Base-by-base conservation (phyloP, 2,888 invertebrate genomes). In the Anticlea derivata region DNA sequence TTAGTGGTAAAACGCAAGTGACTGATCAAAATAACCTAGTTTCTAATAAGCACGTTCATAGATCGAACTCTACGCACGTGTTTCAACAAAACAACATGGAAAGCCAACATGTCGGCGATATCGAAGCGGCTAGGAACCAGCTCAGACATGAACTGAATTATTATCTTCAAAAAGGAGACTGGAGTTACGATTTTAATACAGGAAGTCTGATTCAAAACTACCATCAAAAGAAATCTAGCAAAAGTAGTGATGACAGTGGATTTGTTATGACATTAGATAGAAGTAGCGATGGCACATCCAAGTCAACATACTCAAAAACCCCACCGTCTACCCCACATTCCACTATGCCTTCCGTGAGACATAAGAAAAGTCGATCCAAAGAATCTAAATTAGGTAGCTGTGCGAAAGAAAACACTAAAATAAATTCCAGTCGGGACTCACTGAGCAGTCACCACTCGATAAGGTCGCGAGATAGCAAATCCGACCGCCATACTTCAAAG, bases 61-160 rank as follows among this genome's bases (percentile, higher is more conserved):
- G 93, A 63, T 93, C 93, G 59, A 93, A 90, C 69, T 93, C 93
- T 55, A 93, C 93, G 7, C 93, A 93, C 68, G 89, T 91, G 24
- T 86, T 93, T 65, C 87, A 89, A 63, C 88, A 91, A 80, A 85
- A 79, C 67, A 85, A 80, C 65, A 65, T 79, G 45, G 89, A 87
- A 58, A 82, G 73, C 61, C 78, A 78, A 61, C 78, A 84, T 57
- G 83, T 82, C 44, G 48, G 53, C 10, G 89, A 90, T 55, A 79
- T 88, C 43, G 90, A 89, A 75, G 86, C 88, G 27, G 79, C 90
- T 43, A 79, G 89, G 5, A 90, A 85, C 70, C 90, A 89, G 70
- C 70, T 90, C 1, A 75, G 90, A 41, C 90, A 90, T 59, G 90
- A 90, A 70, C 70, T 90, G 7, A 89, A 90, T 58, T 89, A 90